Evolutionary conservation across 1,140 invertebrate genomes (phyloP), one percentile per base, ranked within the genome.

Genomic region (Gryon sp.): DNA sequence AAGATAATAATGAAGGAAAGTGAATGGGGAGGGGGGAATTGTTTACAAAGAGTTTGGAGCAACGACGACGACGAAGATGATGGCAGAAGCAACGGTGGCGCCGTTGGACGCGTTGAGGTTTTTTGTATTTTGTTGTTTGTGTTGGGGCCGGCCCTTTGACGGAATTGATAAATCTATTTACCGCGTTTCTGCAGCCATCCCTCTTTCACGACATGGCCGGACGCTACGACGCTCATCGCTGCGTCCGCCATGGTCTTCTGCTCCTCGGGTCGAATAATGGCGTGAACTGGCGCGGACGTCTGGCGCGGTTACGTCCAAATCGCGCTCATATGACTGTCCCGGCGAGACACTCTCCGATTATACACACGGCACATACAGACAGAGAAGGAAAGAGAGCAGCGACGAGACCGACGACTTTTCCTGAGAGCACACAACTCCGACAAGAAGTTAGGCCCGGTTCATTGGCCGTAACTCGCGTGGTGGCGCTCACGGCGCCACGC

Each of bases 101-200:
- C n/a, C n/a, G n/a, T n/a, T n/a, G n/a, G n/a, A n/a, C n/a, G n/a
- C n/a, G n/a, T n/a, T n/a, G n/a, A n/a, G n/a, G n/a, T n/a, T n/a
- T n/a, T n/a, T n/a, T n/a, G n/a, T n/a, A n/a, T n/a, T n/a, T n/a
- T n/a, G n/a, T n/a, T n/a, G n/a, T n/a, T n/a, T 34, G 4, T 11
- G 2, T 34, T 11, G n/a, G 11, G 9, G 6, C n/a, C 32, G 11
- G 14, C 6, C 5, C 11, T 34, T 30, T 0, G 12, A 8, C 0
- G 22, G 46, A 11, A 14, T 55, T 9, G 4, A 45, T 28, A 15
- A 66, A n/a, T n/a, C n/a, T 66, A 72, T 15, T 72, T 85, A 90
- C 90, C 94, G 81, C 94, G 91, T 88, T 96, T 96, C 81, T 92
- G 92, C 34, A 96, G 90, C 94, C 94, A 95, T 66, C 94, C 94